Base-by-base conservation (phyloP, 1,140 invertebrate species). In the Dinothrombium tinctorium region DNA sequence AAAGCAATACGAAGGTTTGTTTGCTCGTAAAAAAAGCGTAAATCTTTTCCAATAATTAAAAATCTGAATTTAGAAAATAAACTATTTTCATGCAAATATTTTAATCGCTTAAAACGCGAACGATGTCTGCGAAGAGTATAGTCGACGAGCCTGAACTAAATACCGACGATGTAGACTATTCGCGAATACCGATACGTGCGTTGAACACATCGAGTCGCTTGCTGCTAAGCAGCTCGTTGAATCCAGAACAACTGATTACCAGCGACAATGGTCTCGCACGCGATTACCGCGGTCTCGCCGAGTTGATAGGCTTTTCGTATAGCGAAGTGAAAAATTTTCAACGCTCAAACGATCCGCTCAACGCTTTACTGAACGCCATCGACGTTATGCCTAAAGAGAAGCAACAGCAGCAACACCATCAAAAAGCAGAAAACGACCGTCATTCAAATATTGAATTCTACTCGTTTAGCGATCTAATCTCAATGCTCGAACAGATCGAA, bases 281-380 rank as follows among this genome's bases (percentile, higher is more conserved):
- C 15, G 55, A 61, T 40, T 59, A 47, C 45, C 51, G 50, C 41
- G 59, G 59, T 6, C 40, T 61, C 4, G 58, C 57, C 14, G 56
- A 59, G 40, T 45, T 53, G n/a, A 47, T 58, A 19, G 52, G 53
- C 0, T 55, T 57, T 49, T 14, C 41, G 11, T 50, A 51, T 23
- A 33, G 54, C 15, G 51, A 55, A 14, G 52, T 57, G 9, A 35
- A 45, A 35, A 53, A 52, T 37, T 54, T 58, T 44, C 43, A 46
- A 37, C 33, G 49, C 39, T 41, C 44, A 37, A 41, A 42, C 22
- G 52, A 54, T 48, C 56, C 56, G 9, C 56, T 52, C 5, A 39
- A 46, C 23, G 47, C 49, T 29, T 25, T 60, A 4, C 26, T 60
- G 3, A 41, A 53, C n/a, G n/a, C n/a, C n/a, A n/a, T n/a, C n/a